phyloP scores from a whole-genome alignment of 2,797 vertebrate genomes.

The Catostomus latipinnis region DNA sequence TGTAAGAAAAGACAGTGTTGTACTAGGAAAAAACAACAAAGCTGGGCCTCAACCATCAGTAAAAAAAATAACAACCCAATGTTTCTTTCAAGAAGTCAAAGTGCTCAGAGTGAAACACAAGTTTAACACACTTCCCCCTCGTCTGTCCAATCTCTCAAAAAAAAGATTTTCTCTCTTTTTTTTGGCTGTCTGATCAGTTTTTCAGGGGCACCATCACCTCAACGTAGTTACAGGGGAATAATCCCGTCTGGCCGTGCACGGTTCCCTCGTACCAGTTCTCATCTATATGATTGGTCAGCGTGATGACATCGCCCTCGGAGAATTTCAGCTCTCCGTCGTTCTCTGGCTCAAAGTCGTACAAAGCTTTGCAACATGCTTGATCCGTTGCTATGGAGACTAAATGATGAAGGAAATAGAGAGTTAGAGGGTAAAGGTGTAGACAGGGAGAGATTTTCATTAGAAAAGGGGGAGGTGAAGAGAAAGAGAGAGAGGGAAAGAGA shows the following conservation, averaged over 20 bases:
- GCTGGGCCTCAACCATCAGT: background rate
- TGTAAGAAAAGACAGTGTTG: slow-evolving; percentile 10
- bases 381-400: slow-evolving; percentile 71
- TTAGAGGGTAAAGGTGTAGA: background rate
- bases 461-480: background rate
- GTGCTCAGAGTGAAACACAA: slow-evolving; percentile 28
- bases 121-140: background rate
- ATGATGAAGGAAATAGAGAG: slow-evolving; percentile 19
- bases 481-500: background rate
- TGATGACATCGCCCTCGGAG: slow-evolving; percentile 93
- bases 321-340: slow-evolving; percentile 94
- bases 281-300: slow-evolving; percentile 90
- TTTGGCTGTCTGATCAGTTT: slow-evolving; percentile 72
- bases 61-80: background rate
- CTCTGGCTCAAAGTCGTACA: slow-evolving; percentile 96
- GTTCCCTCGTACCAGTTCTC: slow-evolving; percentile 98
- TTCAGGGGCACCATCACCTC: slow-evolving; percentile 91
- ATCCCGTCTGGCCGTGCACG: slow-evolving; percentile 86
- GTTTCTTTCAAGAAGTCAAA: background rate
- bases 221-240: slow-evolving; percentile 97
- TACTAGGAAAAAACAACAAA: background rate
- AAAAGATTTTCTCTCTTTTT: background rate
- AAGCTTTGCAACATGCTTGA: slow-evolving; percentile 91
- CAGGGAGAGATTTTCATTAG: background rate
- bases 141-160: background rate